Base-by-base conservation (phyloP, 2,113 vertebrate genomes). In the Nyctereutes procyonoides region DNA sequence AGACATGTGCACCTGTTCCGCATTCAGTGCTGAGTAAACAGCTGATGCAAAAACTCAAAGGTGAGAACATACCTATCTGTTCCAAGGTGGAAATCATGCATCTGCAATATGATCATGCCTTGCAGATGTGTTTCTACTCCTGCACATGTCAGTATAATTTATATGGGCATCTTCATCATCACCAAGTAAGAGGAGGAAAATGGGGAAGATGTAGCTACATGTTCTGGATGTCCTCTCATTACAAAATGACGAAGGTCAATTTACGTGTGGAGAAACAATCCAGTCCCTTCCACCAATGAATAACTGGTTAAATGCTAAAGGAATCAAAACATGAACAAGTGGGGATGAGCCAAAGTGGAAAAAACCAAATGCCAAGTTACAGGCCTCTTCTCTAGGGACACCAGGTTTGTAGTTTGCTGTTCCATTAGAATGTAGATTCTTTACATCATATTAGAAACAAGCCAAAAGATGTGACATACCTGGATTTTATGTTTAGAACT, bases 61-160 rank as follows among this genome's bases (percentile, higher is more conserved):
- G 17, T 88, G 65, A 73, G 30, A 53, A 53, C 55, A 53, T 81
- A 58, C 9, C 38, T 55, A 7, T 74, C 56, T 81, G 85, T 94
- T n/a, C 5, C 55, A 99, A 99, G 91, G 98, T 99, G 8, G 99
- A 99, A 98, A 99, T 99, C 30, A 99, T 99, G 92, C 99, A 99
- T 97, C 99, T 99, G 89, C 99, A 99, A 96, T 99, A 99, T 93
- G 99, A 99, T 11, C 99, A 99, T 93, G 99, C 99, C 90, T 99
- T 98, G 0, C 99, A 98, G 71, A 99, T 99, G 0, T 99, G 98
- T 97, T 99, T 99, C 80, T 99, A 99, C 69, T 99, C 99, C 2
- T 99, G 99, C 85, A 99, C 99, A 0, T 99, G 99, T 69, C 99
- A 99, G n/a, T 99, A 99, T 98, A 99, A 98, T 26, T 99, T 99